These are phyloP conservation scores for Phyllostomus hastatus DNA, from an alignment of 2,113 vertebrate genomes.

Conservation along the genomic window DNA sequence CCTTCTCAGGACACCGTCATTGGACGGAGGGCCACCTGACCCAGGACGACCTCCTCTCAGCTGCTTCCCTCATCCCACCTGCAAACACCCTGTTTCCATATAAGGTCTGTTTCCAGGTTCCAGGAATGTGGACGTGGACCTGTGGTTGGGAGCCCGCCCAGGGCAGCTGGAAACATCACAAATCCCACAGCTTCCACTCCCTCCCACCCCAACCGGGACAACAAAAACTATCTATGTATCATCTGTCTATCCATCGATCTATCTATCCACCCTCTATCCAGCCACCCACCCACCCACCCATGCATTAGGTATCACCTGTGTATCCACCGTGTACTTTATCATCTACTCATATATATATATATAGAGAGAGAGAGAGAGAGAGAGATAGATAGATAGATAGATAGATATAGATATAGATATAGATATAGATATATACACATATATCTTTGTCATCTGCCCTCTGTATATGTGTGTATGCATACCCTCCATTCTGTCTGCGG, in stretches of 20 bases:
- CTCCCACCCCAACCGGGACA: not conserved
- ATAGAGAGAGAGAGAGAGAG: too few species aligned
- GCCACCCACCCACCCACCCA: too few species aligned
- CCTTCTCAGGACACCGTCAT: not conserved
- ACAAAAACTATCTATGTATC: too few species aligned
- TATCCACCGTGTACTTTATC: too few species aligned
- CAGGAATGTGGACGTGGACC: accelerated
- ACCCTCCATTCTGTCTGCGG: too few species aligned
- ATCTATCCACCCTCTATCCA: not conserved
- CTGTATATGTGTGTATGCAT: too few species aligned
- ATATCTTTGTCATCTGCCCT: too few species aligned
- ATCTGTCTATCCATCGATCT: not conserved
- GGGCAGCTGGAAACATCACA: accelerated
- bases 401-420: too few species aligned
- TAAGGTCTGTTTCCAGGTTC: accelerated
- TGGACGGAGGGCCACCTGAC: not conserved
- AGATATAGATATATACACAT: too few species aligned
- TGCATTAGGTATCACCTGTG: too few species aligned
- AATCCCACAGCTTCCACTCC: not conserved
- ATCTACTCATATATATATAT: too few species aligned
- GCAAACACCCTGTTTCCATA: accelerated
- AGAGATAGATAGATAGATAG: too few species aligned
- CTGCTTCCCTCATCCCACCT: accelerated
- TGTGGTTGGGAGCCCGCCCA: not conserved
- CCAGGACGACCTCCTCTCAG: not conserved